Evolutionary conservation across 1,140 invertebrate species (phyloP), one percentile per base, ranked within the genome.

Genomic region (Caenorhabditis brenneri): DNA sequence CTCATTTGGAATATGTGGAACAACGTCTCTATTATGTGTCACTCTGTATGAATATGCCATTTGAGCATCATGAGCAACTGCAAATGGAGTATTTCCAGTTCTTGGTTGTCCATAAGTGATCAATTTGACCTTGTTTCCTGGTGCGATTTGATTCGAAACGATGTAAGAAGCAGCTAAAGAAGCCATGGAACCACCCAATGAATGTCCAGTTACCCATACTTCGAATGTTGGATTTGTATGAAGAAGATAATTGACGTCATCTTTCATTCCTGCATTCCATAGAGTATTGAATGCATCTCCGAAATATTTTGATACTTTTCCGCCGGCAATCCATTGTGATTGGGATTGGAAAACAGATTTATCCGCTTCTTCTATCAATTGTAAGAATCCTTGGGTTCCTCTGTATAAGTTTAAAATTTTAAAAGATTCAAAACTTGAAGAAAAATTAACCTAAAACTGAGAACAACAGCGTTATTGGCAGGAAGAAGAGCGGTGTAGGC

Each of bases 311-410:
- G 79, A 82, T 33, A 86, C 85, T 49, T 86, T 86, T 49, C 85
- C 85, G 31, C 85, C 85, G 29, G 80, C 84, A 31, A 86, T 12
- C 82, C 82, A 83, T 74, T 46, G 65, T 9, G 65, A 74, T 74
- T 74, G 65, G 9, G 39, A 22, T 48, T 82, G 48, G 53, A 88
- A 86, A 19, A 88, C 78, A 1, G 51, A 82, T 39, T 87, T 60
- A 27, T 86, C 82, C 24, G 83, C 86, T 84, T 88, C 88, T 9
- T 81, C 65, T 15, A 88, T 39, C 24, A 88, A 83, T 81, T 88
- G 87, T 36, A 86, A 24, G 55, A 88, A 88, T 6, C 87, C 81
- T 27, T 86, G 36, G 9, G 88, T 88, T 53, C 88, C 88, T 33
- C 87, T 87, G 74, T 27, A 55, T n/a, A n/a, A n/a, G n/a, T n/a